These are phyloP conservation scores for Podarcis muralis DNA, from an alignment of 2,113 vertebrate genomes.

Conservation along the genomic window DNA sequence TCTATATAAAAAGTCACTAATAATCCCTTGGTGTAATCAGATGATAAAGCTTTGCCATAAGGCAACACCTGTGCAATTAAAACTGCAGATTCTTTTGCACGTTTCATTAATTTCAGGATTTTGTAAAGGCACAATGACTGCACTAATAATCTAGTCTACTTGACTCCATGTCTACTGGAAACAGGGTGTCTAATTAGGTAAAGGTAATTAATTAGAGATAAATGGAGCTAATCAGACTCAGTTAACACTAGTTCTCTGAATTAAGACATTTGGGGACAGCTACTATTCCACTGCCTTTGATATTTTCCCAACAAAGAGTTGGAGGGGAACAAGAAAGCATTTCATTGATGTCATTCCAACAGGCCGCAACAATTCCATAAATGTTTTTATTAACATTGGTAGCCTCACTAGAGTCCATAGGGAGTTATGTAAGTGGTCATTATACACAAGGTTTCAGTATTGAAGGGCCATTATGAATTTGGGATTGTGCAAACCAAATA, in stretches of 20 bases:
- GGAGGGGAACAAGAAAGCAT: constrained; percentile 57
- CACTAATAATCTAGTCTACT: constrained; percentile 99
- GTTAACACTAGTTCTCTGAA: constrained; percentile 97
- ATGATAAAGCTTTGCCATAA: constrained; percentile 99
- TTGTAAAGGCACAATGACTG: constrained; percentile 96
- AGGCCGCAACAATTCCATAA: neutral
- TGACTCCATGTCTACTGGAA: constrained; percentile 97
- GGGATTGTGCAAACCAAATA: neutral
- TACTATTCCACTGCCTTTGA: constrained; percentile 81
- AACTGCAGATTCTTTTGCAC: constrained; percentile 92
- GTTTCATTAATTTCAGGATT: constrained; percentile 99
- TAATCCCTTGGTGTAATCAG: constrained; percentile 93
- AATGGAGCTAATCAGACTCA: constrained; percentile 98
- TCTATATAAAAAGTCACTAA: constrained; percentile 96
- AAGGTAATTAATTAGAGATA: constrained; percentile 99
- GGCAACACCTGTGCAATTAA: constrained; percentile 99
- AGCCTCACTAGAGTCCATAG: fast-evolving
- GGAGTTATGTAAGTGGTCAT: fast-evolving
- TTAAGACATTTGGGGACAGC: constrained; percentile 90
- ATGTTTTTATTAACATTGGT: fast-evolving
- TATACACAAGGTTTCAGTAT: neutral
- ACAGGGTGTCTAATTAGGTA: constrained; percentile 99
- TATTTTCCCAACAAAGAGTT: constrained; percentile 75
- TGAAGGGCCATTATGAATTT: fast-evolving
- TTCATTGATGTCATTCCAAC: neutral